Conservation (phyloP, 2,888 invertebrate genomes). For the Oeneis ivallda region DNA sequence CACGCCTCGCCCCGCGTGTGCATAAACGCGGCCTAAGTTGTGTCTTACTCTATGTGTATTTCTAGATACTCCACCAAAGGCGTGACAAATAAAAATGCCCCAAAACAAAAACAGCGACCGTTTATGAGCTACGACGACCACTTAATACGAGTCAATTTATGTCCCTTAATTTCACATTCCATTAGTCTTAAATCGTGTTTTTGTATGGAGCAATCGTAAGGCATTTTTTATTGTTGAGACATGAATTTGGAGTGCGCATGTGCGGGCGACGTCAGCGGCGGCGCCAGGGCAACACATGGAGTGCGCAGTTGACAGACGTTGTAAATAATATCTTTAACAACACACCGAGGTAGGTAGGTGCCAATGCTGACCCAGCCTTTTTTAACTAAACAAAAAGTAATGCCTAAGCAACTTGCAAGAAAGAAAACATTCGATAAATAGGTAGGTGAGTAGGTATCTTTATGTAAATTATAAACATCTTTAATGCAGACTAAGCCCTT, state of each 20-base stretch:
- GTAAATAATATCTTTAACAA: constrained; percentile 39
- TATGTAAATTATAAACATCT: no score
- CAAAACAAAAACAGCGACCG: constrained; percentile 1
- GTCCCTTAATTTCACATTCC: constrained; percentile 31
- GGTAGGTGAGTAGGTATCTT: background rate
- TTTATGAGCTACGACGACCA: constrained; percentile 24
- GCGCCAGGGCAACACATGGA: constrained; percentile 61
- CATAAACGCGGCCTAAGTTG: no score
- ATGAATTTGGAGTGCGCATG: constrained; percentile 45
- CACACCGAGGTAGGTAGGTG: constrained; percentile 26
- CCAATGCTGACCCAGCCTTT: constrained; percentile 25
- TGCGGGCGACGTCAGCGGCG: constrained; percentile 53
- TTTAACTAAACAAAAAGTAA: constrained; percentile 9
- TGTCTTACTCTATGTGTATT: background rate
- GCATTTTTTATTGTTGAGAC: constrained; percentile 42
- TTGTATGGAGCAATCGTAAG: constrained; percentile 37
- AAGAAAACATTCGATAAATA: background rate
- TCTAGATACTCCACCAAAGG: background rate
- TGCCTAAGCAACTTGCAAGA: background rate
- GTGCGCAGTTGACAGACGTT: constrained; percentile 38
- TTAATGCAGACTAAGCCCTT: no score
- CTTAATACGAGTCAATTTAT: constrained; percentile 32
- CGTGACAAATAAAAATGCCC: background rate
- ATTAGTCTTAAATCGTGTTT: constrained; percentile 32
- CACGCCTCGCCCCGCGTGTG: no score